Conservation (phyloP, 2,113 vertebrate genomes). For the Chlorodrepanis virens region DNA sequence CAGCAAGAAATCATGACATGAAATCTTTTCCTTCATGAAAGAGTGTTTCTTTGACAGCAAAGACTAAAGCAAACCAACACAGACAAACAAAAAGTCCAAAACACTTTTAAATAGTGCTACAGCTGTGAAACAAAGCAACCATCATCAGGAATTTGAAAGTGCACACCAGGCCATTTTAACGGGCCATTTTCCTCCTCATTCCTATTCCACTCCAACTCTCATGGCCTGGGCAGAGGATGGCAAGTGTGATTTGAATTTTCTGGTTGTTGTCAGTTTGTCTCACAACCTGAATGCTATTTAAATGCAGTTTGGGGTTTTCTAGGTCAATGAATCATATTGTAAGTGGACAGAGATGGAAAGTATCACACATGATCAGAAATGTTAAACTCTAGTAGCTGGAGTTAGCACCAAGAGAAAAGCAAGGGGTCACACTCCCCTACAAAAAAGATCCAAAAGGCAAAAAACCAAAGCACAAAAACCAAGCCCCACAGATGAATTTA, state of each 20-base stretch:
- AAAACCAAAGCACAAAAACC: not conserved
- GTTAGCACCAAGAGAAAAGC: slow-evolving; percentile 52
- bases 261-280: slow-evolving; percentile 55
- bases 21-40: not conserved
- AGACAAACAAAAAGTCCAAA: slow-evolving; percentile 48
- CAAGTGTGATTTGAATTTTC: not conserved
- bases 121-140: slow-evolving; percentile 55
- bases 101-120: slow-evolving; percentile 53
- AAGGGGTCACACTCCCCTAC: not conserved
- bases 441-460: slow-evolving; percentile 27
- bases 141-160: slow-evolving; percentile 13
- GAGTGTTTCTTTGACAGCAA: not conserved
- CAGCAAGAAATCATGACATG: not conserved
- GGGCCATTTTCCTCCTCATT: slow-evolving; percentile 1
- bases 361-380: slow-evolving; percentile 37
- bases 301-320: slow-evolving; percentile 55
- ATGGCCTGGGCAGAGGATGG: not conserved
- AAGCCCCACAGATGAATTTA: not conserved
- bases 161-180: not conserved
- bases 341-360: slow-evolving; percentile 62
- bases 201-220: not conserved
- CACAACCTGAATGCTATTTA: slow-evolving; percentile 60
- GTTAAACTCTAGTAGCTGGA: slow-evolving; percentile 37
- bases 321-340: slow-evolving; percentile 69
- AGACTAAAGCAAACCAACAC: not conserved